Evolutionary conservation across 1,140 invertebrate genomes (phyloP), one percentile per base, ranked within the genome.

Genomic region (Ceratina australensis): DNA sequence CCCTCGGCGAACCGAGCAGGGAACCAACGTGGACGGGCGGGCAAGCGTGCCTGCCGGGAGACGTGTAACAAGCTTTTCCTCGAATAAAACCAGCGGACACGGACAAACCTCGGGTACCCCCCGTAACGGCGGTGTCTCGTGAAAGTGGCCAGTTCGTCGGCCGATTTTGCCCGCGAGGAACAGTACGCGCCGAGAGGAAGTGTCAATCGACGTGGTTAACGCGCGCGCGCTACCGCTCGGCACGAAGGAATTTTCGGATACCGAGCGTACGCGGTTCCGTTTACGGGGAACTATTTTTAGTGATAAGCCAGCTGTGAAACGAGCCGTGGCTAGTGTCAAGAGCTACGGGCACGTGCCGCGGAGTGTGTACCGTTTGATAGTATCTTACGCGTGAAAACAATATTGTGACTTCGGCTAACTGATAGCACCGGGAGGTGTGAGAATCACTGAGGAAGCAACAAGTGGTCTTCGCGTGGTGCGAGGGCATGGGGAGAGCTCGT

Each of bases 361-460:
- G 33, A 10, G 10, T 10, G 33, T 42, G 33, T 42, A 10, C 33
- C 33, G 33, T 42, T 10, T 42, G 33, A 42, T 42, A 42, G 8
- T 10, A 42, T 42, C 33, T 42, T 10, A 42, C 33, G 5, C 5
- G 16, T n/a, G 20, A 54, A 69, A 49, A 77, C 66, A 12, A 63
- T 63, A 52, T 71, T 18, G 16, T 2, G 22, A 28, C 59, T 56
- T n/a, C 33, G 28, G 57, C 26, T 75, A 20, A 20, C 49, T 33
- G 15, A 22, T 22, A 49, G 18, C 20, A 2, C 16, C 16, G 24
- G 13, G 24, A 28, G 60, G 67, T 7, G 28, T 71, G 78, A 74
- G 77, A 61, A 52, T 61, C 78, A 80, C 52, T 78, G 71, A 47
- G 18, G 54, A 22, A 73, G 81, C 76, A 79, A 84, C 80, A 84